Percentiles rank a stretch among this genome's conserved stretches.
These are phyloP conservation scores for Noctua janthe DNA, from an alignment of 2,888 invertebrate genomes.

Conservation along the genomic window DNA sequence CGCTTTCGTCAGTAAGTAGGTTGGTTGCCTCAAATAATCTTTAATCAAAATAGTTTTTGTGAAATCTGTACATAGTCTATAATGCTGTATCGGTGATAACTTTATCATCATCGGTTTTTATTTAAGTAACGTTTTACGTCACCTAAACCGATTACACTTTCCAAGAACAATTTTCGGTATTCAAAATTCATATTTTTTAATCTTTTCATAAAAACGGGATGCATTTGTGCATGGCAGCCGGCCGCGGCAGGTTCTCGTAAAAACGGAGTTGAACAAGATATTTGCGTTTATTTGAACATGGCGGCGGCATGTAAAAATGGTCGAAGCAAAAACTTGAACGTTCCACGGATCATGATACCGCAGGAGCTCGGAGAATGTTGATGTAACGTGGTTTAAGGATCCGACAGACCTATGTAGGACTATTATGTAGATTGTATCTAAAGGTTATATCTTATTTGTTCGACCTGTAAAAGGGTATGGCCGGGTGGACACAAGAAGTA, in stretches of 20 bases:
- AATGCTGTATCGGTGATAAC: background rate
- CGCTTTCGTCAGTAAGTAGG: slow-evolving; percentile 29
- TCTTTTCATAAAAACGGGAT: slow-evolving; percentile 25
- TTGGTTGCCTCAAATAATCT: background rate
- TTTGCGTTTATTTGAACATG: slow-evolving; percentile 65
- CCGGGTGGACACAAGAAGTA: background rate
- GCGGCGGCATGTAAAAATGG: slow-evolving; percentile 58
- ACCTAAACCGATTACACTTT: slow-evolving; percentile 10
- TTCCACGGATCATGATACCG: slow-evolving; percentile 48
- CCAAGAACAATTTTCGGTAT: slow-evolving; percentile 6
- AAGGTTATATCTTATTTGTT: slow-evolving; percentile 25
- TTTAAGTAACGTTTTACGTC: background rate
- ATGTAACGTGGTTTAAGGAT: slow-evolving; percentile 40
- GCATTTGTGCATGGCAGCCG: slow-evolving; percentile 36
- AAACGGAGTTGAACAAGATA: slow-evolving; percentile 63
- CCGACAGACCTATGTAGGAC: slow-evolving; percentile 23
- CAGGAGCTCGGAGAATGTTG: slow-evolving; percentile 46
- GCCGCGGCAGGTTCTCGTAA: slow-evolving; percentile 49
- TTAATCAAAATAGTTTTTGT: slow-evolving; percentile 1
- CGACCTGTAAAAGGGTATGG: slow-evolving; percentile 12
- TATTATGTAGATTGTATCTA: slow-evolving; percentile 36
- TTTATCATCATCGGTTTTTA: background rate
- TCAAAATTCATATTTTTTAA: slow-evolving; percentile 33
- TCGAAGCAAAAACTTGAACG: slow-evolving; percentile 58
- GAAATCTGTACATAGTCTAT: background rate